Percentiles rank a stretch among this genome's conserved stretches.
phyloP scores from a whole-genome alignment of 1,140 invertebrate genomes.

The Paraescarpia echinospica region DNA sequence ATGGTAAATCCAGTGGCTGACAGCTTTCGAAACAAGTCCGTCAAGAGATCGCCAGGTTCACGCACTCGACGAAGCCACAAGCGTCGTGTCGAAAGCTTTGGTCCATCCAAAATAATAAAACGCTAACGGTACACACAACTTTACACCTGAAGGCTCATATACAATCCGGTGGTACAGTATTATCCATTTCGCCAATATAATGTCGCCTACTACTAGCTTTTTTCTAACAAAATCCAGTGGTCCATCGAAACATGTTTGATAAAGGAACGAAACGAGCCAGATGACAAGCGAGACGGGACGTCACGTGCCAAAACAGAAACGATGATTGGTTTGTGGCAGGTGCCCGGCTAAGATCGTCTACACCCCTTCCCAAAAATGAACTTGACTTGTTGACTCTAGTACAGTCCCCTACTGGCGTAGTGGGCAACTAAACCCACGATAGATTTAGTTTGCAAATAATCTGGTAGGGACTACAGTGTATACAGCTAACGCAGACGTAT shows the following conservation, averaged over 20 bases:
- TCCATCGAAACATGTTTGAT: constrained; percentile 5
- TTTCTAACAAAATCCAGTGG: not conserved
- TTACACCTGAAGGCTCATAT: not conserved
- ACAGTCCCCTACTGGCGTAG: not conserved
- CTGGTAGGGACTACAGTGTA: no score
- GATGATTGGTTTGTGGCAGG: constrained; percentile 14
- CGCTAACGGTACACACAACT: not conserved
- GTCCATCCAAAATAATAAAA: not conserved
- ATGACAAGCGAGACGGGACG: constrained; percentile 9
- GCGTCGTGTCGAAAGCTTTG: constrained; percentile 7
- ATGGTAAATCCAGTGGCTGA: not conserved
- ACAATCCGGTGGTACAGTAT: not conserved
- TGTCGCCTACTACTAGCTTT: not conserved
- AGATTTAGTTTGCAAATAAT: no score
- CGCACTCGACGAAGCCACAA: not conserved
- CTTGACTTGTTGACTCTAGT: not conserved
- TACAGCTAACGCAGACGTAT: no score
- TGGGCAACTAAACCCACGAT: not conserved
- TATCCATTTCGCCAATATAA: not conserved
- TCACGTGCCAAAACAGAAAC: constrained; percentile 22
- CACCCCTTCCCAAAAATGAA: not conserved
- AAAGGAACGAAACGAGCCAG: not conserved
- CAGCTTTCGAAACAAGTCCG: not conserved
- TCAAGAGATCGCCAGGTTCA: constrained; percentile 3
- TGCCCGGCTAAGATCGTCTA: not conserved